A percentile compares a stretch with the other conserved stretches of the same genome.
Conservation (phyloP, 2,888 invertebrate species). For the Timandra comae region DNA sequence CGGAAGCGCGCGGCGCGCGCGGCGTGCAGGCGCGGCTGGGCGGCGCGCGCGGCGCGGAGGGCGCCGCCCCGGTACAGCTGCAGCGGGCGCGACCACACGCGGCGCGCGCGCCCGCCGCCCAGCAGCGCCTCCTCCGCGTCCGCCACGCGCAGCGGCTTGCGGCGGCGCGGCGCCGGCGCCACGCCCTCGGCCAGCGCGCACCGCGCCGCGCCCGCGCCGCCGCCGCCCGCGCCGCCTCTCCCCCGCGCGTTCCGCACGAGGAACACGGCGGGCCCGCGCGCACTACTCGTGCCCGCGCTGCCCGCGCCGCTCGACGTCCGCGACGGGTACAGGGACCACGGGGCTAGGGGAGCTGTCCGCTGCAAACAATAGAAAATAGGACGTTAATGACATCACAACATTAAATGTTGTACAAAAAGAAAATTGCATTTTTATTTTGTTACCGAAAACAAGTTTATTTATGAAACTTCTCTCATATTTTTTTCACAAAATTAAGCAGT, state of each 20-base stretch:
- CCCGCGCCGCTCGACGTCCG: slow-evolving; percentile 30
- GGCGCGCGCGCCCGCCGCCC: slow-evolving; percentile 33
- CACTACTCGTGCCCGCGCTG: slow-evolving; percentile 44
- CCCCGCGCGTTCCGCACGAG: slow-evolving; percentile 50
- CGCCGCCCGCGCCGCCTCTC: slow-evolving; percentile 33
- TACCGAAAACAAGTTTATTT: background rate
- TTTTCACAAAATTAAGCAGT: background rate
- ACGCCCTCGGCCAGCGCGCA: slow-evolving; percentile 28
- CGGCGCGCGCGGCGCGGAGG: slow-evolving; percentile 41
- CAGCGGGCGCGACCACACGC: slow-evolving; percentile 37
- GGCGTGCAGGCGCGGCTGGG: slow-evolving; percentile 40
- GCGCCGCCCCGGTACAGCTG: slow-evolving; percentile 54
- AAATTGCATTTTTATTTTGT: slow-evolving; percentile 4
- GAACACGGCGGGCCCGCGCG: slow-evolving; percentile 52
- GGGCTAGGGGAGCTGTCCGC: slow-evolving; percentile 38
- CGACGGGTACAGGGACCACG: slow-evolving; percentile 55
- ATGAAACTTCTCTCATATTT: background rate
- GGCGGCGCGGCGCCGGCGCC: slow-evolving; percentile 26
- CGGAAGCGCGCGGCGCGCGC: slow-evolving; percentile 39
- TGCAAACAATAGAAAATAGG: slow-evolving; percentile 1
- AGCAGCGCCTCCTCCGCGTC: slow-evolving; percentile 52
- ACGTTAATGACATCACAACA: background rate
- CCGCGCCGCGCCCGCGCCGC: slow-evolving; percentile 10
- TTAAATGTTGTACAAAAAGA: slow-evolving; percentile 3
- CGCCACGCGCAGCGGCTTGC: slow-evolving; percentile 46